Evolutionary conservation across 2,113 vertebrate species (phyloP).

Genomic region (Protomyctophum bolini): DNA sequence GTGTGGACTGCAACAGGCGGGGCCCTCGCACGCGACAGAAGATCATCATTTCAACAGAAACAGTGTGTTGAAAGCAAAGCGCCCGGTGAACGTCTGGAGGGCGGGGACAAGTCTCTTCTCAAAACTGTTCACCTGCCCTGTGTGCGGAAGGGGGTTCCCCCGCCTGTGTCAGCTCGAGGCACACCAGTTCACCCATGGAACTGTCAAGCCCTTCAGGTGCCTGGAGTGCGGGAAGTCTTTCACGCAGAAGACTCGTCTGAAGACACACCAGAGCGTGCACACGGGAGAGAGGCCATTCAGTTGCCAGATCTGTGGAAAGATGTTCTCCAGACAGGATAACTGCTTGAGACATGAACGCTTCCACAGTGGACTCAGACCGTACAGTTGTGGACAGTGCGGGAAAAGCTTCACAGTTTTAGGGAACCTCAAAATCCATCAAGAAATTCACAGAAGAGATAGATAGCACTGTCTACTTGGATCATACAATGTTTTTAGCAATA

Average conservation of each 20-base stretch:
- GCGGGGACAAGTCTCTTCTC: slow-evolving; percentile 2
- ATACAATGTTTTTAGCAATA: not conserved
- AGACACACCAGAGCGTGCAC: slow-evolving; percentile 72
- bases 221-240: slow-evolving; percentile 71
- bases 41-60: slow-evolving; percentile 7
- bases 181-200: slow-evolving; percentile 43
- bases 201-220: slow-evolving; percentile 60
- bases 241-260: slow-evolving; percentile 66
- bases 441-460: slow-evolving; percentile 48
- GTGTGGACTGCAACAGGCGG: not conserved
- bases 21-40: not conserved
- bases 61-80: slow-evolving; percentile 18
- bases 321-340: slow-evolving; percentile 71
- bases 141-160: slow-evolving; percentile 53
- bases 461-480: too few species aligned
- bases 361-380: slow-evolving; percentile 59
- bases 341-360: slow-evolving; percentile 68
- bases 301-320: slow-evolving; percentile 67
- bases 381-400: slow-evolving; percentile 56
- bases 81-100: slow-evolving; percentile 8
- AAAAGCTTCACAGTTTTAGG: slow-evolving; percentile 60
- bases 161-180: slow-evolving; percentile 56
- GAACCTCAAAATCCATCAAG: slow-evolving; percentile 62
- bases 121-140: slow-evolving; percentile 49
- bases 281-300: slow-evolving; percentile 71